These are phyloP conservation scores for Ceratotherium simum DNA, from an alignment of 2,113 vertebrate species.

Conservation along the genomic window DNA sequence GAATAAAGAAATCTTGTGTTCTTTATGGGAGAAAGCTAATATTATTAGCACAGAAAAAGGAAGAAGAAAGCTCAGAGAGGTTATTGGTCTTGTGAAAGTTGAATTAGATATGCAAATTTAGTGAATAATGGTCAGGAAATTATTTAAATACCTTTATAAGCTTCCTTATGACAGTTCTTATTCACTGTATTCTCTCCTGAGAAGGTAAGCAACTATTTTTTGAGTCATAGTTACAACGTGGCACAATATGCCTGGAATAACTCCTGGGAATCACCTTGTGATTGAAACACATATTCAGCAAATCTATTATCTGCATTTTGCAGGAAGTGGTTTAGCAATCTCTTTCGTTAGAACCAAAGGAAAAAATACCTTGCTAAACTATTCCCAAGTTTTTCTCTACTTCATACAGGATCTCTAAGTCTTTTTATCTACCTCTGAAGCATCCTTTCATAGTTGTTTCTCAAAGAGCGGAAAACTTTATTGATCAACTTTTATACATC, in stretches of 20 bases:
- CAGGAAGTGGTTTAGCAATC: constrained; percentile 54
- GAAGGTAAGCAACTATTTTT: constrained; percentile 60
- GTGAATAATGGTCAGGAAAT: constrained; percentile 23
- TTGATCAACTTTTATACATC: constrained; percentile 1
- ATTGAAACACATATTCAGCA: constrained; percentile 70
- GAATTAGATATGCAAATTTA: constrained; percentile 28
- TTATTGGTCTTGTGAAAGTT: constrained; percentile 36
- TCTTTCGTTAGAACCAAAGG: constrained; percentile 50
- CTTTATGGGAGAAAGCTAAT: neutral
- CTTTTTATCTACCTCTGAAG: neutral
- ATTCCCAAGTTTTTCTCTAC: constrained; percentile 6
- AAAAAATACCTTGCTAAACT: neutral
- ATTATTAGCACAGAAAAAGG: constrained; percentile 6
- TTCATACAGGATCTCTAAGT: neutral
- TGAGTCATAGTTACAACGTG: constrained; percentile 63
- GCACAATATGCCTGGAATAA: constrained; percentile 8
- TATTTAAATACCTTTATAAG: constrained; percentile 48
- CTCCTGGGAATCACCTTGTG: constrained; percentile 55
- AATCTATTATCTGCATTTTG: constrained; percentile 59
- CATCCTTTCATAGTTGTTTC: constrained; percentile 42
- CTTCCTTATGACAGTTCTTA: constrained; percentile 61
- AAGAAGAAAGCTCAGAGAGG: neutral
- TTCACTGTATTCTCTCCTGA: constrained; percentile 41
- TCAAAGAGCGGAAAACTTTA: neutral
- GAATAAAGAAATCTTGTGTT: neutral